Conservation (phyloP, 1,140 invertebrate genomes). For the Pachypeltis micranthus region DNA sequence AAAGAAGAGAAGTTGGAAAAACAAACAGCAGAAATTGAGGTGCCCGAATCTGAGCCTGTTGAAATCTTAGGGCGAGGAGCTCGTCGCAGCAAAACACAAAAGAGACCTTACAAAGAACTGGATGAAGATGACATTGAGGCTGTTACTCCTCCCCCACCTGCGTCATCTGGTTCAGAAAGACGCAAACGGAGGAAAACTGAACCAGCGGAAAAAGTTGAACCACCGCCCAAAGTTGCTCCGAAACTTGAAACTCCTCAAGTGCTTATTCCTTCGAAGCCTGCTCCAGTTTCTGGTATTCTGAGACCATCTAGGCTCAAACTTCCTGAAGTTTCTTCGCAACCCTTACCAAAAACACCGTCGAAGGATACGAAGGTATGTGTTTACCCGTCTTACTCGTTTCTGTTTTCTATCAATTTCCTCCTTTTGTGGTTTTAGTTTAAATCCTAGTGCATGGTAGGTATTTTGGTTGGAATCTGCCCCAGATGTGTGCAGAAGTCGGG, state of each 20-base stretch:
- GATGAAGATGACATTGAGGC: conserved; percentile 10
- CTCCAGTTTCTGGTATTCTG: not conserved
- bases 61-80: conserved; percentile 21
- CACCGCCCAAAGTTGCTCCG: not conserved
- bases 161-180: not conserved
- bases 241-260: not conserved
- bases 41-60: conserved; percentile 23
- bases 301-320: not conserved
- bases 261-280: not conserved
- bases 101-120: conserved; percentile 5
- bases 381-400: not conserved
- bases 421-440: not conserved
- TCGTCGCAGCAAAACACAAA: not conserved
- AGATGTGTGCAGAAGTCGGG: no score
- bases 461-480: no score
- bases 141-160: not conserved
- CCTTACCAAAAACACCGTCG: not conserved
- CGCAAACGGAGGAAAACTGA: not conserved
- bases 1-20: conserved; percentile 24
- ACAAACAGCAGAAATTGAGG: conserved; percentile 23
- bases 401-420: not conserved
- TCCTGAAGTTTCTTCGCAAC: not conserved
- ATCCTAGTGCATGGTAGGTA: no score
- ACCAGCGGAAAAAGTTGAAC: not conserved
- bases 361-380: not conserved